phyloP scores from a whole-genome alignment of 1,140 invertebrate species.

The Aleiodes sp. region DNA sequence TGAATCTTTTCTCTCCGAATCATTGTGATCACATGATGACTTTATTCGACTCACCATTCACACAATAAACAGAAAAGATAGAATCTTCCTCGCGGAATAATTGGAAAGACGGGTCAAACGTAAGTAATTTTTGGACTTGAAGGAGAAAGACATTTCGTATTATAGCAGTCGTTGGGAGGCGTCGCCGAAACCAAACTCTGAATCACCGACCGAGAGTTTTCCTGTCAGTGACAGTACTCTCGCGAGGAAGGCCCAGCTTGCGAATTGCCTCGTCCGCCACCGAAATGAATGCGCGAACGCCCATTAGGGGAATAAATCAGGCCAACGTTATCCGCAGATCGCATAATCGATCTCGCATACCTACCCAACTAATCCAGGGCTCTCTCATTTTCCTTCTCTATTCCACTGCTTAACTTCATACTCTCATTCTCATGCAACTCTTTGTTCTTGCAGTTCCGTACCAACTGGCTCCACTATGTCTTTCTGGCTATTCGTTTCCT shows the following conservation, averaged over 20 bases:
- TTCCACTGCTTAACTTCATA: neutral
- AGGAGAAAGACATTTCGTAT: constrained; percentile 47
- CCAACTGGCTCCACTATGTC: neutral
- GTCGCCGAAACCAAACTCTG: constrained; percentile 65
- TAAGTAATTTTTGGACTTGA: constrained; percentile 43
- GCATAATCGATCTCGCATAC: constrained; percentile 60
- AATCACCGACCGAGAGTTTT: constrained; percentile 67
- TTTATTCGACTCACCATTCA: constrained; percentile 3
- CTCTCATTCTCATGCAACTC: constrained; percentile 11
- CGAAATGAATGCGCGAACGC: constrained; percentile 67
- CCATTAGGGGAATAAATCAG: constrained; percentile 68
- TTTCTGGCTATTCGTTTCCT: neutral
- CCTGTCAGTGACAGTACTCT: constrained; percentile 37
- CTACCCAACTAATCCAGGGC: constrained; percentile 45
- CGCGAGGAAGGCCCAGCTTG: constrained; percentile 41
- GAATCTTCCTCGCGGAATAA: neutral
- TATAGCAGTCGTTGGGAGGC: constrained; percentile 63
- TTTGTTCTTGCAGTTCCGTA: neutral
- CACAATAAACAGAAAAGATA: neutral
- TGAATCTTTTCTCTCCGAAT: neutral
- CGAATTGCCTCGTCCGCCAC: constrained; percentile 60
- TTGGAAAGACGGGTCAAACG: constrained; percentile 27
- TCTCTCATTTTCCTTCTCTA: constrained; percentile 45
- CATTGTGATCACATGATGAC: neutral
- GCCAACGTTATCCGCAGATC: constrained; percentile 64